A percentile compares a stretch with the other conserved stretches of the same genome.
Conservation (phyloP, 2,113 vertebrate species). For the Megaceryle torquata region DNA sequence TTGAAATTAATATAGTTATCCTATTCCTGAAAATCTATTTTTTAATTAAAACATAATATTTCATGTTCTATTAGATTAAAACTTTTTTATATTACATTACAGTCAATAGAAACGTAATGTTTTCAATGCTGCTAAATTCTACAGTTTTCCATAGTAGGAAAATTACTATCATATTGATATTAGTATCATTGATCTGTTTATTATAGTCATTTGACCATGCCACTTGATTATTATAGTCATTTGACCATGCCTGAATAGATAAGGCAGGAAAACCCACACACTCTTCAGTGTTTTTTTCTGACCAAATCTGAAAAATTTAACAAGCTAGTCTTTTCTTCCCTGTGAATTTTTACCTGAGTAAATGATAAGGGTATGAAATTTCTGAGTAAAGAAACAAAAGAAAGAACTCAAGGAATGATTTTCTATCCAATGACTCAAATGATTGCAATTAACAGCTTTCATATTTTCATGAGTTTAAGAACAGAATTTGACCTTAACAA, state of each 20-base stretch:
- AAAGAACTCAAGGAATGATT: background rate
- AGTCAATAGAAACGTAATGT: background rate
- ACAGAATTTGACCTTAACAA: slow-evolving; percentile 18
- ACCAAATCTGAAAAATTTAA: background rate
- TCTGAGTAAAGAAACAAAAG: background rate
- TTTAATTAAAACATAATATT: background rate
- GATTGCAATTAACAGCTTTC: slow-evolving; percentile 35
- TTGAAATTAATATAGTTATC: background rate
- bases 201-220: background rate
- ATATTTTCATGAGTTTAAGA: slow-evolving; percentile 22
- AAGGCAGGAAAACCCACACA: background rate
- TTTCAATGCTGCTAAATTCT: background rate
- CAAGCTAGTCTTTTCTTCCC: background rate
- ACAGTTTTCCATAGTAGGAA: background rate
- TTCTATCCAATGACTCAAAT: slow-evolving; percentile 14
- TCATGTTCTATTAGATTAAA: background rate
- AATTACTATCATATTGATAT: background rate
- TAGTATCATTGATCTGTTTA: background rate
- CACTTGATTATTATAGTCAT: background rate
- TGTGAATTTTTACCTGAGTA: background rate
- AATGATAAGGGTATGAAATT: background rate
- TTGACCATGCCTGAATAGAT: background rate
- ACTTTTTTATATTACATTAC: background rate
- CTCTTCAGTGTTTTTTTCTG: background rate
- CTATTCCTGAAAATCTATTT: background rate